phyloP scores from a whole-genome alignment of 92 coral and sea anemone species.

The Phenganax marumi region DNA sequence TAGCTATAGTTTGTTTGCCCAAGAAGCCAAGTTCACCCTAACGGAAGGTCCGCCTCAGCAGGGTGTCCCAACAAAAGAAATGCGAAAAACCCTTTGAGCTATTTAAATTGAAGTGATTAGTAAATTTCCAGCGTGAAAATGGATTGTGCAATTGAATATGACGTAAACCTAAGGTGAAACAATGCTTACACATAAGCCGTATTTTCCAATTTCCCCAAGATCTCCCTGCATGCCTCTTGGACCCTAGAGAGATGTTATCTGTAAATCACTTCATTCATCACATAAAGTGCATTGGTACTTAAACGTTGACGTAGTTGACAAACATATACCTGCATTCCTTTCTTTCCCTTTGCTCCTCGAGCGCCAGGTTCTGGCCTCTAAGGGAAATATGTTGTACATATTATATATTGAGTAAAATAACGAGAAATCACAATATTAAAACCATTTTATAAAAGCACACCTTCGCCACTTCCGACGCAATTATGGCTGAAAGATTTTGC shows the following conservation, averaged over 20 bases:
- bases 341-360: conserved; percentile 17
- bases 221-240: neutral
- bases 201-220: conserved; percentile 13
- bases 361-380: conserved; percentile 18
- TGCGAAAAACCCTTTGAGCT: no score
- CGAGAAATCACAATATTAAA: neutral
- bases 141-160: neutral
- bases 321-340: conserved; percentile 27
- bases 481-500: conserved; percentile 9
- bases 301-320: neutral
- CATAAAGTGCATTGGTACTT: no score
- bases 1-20: no score
- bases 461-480: conserved; percentile 7
- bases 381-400: neutral
- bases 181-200: conserved; percentile 29
- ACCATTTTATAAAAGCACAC: neutral
- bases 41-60: no score
- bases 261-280: neutral
- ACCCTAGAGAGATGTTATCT: neutral
- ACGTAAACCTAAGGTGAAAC: neutral
- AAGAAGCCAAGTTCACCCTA: no score
- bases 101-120: no score
- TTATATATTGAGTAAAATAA: neutral
- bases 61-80: no score
- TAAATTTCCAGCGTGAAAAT: no score